Evolutionary conservation across 1,140 invertebrate species (phyloP).

Genomic region (Eubasilissa regina): DNA sequence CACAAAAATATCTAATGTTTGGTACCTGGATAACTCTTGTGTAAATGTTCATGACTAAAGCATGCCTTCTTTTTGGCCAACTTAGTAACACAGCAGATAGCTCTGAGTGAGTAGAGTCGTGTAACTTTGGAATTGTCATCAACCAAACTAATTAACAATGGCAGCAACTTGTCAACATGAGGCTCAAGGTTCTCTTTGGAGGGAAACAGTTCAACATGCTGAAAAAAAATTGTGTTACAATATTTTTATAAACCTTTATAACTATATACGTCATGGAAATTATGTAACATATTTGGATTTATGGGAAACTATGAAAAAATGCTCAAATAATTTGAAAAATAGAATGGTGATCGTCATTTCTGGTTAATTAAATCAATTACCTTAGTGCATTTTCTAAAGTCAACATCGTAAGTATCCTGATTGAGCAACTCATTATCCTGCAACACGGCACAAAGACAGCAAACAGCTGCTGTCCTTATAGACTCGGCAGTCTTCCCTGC

Average conservation of each 20-base stretch:
- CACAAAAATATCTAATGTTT: neutral
- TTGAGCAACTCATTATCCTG: slow-evolving; percentile 67
- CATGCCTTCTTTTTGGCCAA: slow-evolving; percentile 66
- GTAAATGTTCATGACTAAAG: slow-evolving; percentile 69
- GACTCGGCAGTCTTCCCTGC: slow-evolving; percentile 87
- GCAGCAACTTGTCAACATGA: slow-evolving; percentile 67
- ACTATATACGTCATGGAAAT: too few species aligned
- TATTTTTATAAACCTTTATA: too few species aligned
- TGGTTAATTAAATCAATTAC: slow-evolving; percentile 14
- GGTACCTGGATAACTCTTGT: slow-evolving; percentile 72
- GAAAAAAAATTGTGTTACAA: slow-evolving; percentile 27
- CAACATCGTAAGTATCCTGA: slow-evolving; percentile 17
- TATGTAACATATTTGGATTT: too few species aligned
- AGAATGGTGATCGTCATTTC: neutral
- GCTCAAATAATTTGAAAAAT: neutral
- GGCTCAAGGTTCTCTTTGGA: slow-evolving; percentile 66
- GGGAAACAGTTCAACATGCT: slow-evolving; percentile 68
- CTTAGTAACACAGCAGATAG: slow-evolving; percentile 70
- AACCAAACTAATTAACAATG: slow-evolving; percentile 73
- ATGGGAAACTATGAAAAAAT: too few species aligned
- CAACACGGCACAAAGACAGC: slow-evolving; percentile 81
- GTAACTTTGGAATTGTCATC: slow-evolving; percentile 80
- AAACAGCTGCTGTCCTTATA: slow-evolving; percentile 83
- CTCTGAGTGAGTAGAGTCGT: slow-evolving; percentile 76
- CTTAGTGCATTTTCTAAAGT: slow-evolving; percentile 48